Evolutionary conservation across 1,140 invertebrate genomes (phyloP).

Genomic region (Uloborus diversus): DNA sequence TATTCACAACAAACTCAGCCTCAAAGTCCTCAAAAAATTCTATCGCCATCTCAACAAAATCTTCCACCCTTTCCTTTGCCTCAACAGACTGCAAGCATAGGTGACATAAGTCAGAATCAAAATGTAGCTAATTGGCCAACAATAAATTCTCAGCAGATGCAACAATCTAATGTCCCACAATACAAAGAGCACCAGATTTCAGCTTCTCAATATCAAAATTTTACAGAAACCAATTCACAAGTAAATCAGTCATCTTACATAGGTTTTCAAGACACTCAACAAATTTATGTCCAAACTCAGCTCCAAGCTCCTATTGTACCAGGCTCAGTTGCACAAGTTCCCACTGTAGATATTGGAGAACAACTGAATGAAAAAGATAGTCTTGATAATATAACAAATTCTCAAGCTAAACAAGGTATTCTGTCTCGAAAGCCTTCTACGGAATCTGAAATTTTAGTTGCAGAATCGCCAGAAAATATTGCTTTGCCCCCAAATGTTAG

Average conservation of each 20-base stretch:
- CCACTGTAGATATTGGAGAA: background rate
- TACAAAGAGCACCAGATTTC: background rate
- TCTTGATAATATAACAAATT: background rate
- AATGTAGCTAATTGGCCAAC: background rate
- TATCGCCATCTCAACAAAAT: constrained; percentile 22
- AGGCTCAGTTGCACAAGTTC: background rate
- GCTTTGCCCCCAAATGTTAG: constrained; percentile 1
- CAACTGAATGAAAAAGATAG: background rate
- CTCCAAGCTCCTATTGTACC: background rate
- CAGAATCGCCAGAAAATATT: constrained; percentile 7
- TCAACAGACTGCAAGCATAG: background rate
- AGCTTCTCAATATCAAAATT: background rate
- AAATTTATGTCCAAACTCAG: background rate
- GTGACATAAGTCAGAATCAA: background rate
- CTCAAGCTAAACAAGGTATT: background rate
- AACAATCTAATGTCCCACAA: background rate
- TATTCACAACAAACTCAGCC: constrained; percentile 3
- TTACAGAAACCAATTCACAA: background rate
- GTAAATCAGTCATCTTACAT: background rate
- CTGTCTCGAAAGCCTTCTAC: constrained; percentile 28
- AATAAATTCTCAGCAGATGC: background rate
- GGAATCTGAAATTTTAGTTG: constrained; percentile 2
- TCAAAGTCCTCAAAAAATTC: constrained; percentile 18
- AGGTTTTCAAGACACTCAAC: background rate
- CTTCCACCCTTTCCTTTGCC: constrained; percentile 4